Evolutionary conservation across 2,113 vertebrate species (phyloP).

Genomic region (Callithrix jacchus): DNA sequence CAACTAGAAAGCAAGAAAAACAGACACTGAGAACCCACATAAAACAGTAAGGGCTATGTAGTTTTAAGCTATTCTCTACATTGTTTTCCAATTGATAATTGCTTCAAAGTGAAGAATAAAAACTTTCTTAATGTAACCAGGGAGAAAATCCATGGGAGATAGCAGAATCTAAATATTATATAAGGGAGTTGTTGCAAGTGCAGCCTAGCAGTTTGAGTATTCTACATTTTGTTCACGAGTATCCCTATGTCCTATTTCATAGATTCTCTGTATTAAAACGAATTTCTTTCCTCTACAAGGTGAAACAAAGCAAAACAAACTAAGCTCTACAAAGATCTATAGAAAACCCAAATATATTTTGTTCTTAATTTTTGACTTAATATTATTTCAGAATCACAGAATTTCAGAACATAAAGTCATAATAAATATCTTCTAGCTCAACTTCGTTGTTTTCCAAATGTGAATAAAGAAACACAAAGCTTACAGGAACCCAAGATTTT

Average conservation of each 20-base stretch:
- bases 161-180: not conserved
- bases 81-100: not conserved
- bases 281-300: not conserved
- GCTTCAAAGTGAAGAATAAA: not conserved
- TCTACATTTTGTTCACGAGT: not conserved
- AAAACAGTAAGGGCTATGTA: not conserved
- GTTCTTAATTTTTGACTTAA: not conserved
- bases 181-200: not conserved
- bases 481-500: not conserved
- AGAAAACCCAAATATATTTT: not conserved
- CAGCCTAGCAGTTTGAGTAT: too few relatives aligned
- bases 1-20: not conserved
- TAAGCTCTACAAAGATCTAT: not conserved
- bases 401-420: not conserved
- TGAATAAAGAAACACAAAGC: not conserved
- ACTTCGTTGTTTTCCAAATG: not conserved
- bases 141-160: not conserved
- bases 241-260: not conserved
- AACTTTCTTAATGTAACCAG: not conserved
- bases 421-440: not conserved
- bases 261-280: not conserved
- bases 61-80: not conserved
- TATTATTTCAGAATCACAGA: not conserved
- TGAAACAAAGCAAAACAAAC: not conserved
- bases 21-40: not conserved